Evolutionary conservation across 2,113 vertebrate genomes (phyloP).

Genomic region (Chloropsis cyanopogon): DNA sequence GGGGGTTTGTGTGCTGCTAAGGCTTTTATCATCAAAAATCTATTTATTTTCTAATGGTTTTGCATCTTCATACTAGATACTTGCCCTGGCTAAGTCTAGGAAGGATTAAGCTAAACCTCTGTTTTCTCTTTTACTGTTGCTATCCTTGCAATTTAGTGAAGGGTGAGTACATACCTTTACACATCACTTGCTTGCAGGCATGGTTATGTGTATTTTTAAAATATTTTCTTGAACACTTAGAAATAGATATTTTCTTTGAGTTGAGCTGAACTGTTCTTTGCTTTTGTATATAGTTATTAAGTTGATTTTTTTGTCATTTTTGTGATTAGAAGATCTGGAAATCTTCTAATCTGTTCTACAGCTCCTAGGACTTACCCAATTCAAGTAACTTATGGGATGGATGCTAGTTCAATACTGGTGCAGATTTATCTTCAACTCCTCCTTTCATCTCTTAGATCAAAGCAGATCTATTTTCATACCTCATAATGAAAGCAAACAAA

Average conservation of each 20-base stretch:
- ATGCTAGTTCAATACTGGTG: background rate
- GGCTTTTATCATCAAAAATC: background rate
- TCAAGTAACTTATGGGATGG: background rate
- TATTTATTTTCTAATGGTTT: background rate
- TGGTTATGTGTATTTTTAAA: background rate
- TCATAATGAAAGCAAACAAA: background rate
- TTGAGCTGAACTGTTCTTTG: background rate
- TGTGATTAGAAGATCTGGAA: background rate
- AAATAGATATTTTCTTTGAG: background rate
- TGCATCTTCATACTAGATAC: background rate
- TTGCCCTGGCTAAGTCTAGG: background rate
- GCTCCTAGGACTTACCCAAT: background rate
- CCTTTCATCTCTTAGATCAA: slow-evolving; percentile 17
- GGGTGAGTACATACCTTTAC: slow-evolving; percentile 71
- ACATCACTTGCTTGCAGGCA: slow-evolving; percentile 28
- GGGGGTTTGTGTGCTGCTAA: background rate
- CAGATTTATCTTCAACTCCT: background rate
- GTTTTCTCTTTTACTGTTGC: slow-evolving; percentile 67
- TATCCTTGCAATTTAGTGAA: slow-evolving; percentile 74
- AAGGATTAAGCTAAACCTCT: slow-evolving; percentile 45
- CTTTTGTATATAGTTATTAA: background rate
- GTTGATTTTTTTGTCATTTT: background rate
- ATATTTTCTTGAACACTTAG: background rate
- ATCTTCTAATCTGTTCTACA: background rate
- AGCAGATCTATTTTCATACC: background rate